Evolutionary conservation across 2,888 invertebrate genomes (phyloP).

Genomic region (Fragum sueziense): DNA sequence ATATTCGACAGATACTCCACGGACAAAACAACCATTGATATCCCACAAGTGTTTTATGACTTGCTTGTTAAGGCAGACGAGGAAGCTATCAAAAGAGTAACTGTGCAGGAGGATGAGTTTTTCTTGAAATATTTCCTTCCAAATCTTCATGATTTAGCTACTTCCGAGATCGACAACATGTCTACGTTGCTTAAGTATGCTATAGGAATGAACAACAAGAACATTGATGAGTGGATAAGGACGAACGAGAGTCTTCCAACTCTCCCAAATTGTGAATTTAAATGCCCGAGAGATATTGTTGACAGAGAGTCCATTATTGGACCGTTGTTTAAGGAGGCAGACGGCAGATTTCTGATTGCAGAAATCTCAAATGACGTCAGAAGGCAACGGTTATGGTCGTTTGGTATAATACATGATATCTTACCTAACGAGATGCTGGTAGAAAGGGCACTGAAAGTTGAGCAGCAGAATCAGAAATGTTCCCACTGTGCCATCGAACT

Average conservation of each 20-base stretch:
- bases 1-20: constrained; percentile 14
- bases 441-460: constrained; percentile 16
- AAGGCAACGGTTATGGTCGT: background rate
- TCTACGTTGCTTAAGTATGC: constrained; percentile 17
- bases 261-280: constrained; percentile 24
- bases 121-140: constrained; percentile 52
- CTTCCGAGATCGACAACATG: background rate
- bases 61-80: constrained; percentile 10
- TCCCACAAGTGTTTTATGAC: constrained; percentile 21
- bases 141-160: constrained; percentile 30
- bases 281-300: constrained; percentile 33
- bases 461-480: constrained; percentile 14
- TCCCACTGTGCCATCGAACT: constrained; percentile 21
- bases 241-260: constrained; percentile 48
- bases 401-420: constrained; percentile 25
- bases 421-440: constrained; percentile 12
- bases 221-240: constrained; percentile 26
- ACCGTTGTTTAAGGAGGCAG: constrained; percentile 20
- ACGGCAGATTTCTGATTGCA: constrained; percentile 27
- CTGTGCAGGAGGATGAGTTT: constrained; percentile 47
- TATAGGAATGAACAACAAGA: background rate
- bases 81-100: constrained; percentile 9
- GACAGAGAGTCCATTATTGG: constrained; percentile 17
- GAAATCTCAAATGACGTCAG: background rate
- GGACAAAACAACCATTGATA: constrained; percentile 25